Base-by-base conservation (phyloP, 2,888 invertebrate species). In the Harpagoxenus sublaevis region DNA sequence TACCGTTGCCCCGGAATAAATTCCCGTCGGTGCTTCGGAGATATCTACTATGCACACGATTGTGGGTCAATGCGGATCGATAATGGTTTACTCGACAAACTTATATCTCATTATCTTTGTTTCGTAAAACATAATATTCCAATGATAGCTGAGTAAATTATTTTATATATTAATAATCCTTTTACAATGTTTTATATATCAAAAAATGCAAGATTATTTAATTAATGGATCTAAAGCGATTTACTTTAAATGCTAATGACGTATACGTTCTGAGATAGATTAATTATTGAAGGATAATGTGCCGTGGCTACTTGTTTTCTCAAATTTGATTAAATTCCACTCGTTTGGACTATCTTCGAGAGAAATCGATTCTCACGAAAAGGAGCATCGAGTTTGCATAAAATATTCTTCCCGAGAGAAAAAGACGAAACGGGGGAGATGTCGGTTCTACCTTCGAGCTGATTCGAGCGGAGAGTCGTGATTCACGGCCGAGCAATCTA, bases 301-400 rank as follows among this genome's bases (percentile, higher is more conserved):
- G 60, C 9, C 45, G 81, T 18, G 68, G 57, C 66, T 66, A 42
- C 75, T 88, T 89, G 88, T 88, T 91, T 89, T 84, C 83, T 68
- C 84, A 90, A 91, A 89, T 91, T 90, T 91, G 88, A 91, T 91
- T 90, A 91, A 91, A 88, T 87, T 86, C 79, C 77, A 81, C 65
- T 78, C 81, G 86, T 65, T 62, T 79, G 42, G 65, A 45, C 78
- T 60, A 82, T 74, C 86, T 83, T 63, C 81, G 84, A 51, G 70
- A 62, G 87, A 77, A 86, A 90, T 89, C 88, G 88, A 82, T 88
- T 88, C 85, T 82, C 84, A 85, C 85, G 83, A 77, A 86, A 87
- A 86, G 79, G 71, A 48, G 88, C 85, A 85, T 89, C 88, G 85
- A 86, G 90, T 92, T 92, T 92, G 89, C 92, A 91, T 92, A 92